These are phyloP conservation scores for Crypturellus undulatus DNA, from an alignment of 2,113 vertebrate genomes.

Conservation along the genomic window DNA sequence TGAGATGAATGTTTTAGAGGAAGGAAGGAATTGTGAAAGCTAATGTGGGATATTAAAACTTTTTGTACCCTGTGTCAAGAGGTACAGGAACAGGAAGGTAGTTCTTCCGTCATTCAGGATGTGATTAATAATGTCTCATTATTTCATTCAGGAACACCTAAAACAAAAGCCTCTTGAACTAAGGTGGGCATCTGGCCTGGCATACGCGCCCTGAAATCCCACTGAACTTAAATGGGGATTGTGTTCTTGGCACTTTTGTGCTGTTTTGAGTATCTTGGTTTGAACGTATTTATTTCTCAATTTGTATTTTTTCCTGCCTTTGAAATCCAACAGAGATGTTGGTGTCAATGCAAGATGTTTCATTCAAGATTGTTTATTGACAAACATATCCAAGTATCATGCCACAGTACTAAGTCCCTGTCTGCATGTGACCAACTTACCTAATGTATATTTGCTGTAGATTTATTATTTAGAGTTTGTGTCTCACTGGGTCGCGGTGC, in stretches of 20 bases:
- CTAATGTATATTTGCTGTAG: not conserved
- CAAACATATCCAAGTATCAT: not conserved
- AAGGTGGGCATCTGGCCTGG: not conserved
- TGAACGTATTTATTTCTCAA: not conserved
- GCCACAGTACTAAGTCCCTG: not conserved
- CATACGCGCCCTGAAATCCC: not conserved
- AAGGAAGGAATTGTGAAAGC: constrained; percentile 54
- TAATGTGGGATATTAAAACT: constrained; percentile 14
- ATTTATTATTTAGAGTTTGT: not conserved
- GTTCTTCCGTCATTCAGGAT: constrained; percentile 75
- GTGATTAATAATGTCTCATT: constrained; percentile 73
- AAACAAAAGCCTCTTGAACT: constrained; percentile 64
- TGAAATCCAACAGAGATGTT: not conserved
- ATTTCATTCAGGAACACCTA: constrained; percentile 74
- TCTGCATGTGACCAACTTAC: not conserved
- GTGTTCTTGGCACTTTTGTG: not conserved
- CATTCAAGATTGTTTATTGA: not conserved
- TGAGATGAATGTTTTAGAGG: constrained; percentile 33
- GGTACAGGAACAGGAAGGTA: constrained; percentile 68
- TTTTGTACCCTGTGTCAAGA: constrained; percentile 35
- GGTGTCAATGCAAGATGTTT: not conserved
- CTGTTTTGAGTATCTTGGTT: not conserved
- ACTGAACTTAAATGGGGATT: not conserved
- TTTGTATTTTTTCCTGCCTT: not conserved
- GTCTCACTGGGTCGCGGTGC: not conserved